Conservation (phyloP, 2,888 invertebrate species). For the Catocala nupta region DNA sequence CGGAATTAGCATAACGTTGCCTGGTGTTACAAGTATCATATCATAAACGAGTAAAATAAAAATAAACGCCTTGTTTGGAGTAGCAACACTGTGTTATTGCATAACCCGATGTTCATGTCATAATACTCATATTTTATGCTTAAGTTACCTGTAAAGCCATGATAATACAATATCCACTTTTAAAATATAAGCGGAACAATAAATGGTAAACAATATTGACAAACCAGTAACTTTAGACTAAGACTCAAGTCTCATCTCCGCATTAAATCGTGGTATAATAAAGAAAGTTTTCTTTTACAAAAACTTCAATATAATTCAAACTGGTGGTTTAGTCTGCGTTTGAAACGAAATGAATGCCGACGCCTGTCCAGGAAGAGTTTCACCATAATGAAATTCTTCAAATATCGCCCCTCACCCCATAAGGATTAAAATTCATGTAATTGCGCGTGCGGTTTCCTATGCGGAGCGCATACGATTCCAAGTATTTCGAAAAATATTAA, state of each 20-base stretch:
- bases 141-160: constrained; percentile 18
- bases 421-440: constrained; percentile 80
- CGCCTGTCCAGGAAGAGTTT: constrained; percentile 73
- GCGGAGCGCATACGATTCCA: constrained; percentile 43
- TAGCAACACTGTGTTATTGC: constrained; percentile 10
- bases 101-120: constrained; percentile 6
- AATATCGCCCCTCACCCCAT: constrained; percentile 72
- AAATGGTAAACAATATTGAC: constrained; percentile 49
- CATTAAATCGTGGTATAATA: constrained; percentile 68
- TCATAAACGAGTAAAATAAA: constrained; percentile 1
- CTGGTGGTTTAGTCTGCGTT: constrained; percentile 67
- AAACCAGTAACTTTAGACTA: constrained; percentile 43
- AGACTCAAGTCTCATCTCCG: constrained; percentile 53
- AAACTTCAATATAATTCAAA: constrained; percentile 76
- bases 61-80: constrained; percentile 7
- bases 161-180: constrained; percentile 15
- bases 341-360: constrained; percentile 77
- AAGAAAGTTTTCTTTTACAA: constrained; percentile 72
- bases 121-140: constrained; percentile 15
- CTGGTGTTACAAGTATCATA: constrained; percentile 8
- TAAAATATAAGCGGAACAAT: constrained; percentile 22
- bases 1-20: background rate
- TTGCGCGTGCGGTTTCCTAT: constrained; percentile 67
- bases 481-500: constrained; percentile 51
- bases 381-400: constrained; percentile 85